Conservation (phyloP, 1,140 invertebrate species). For the Scaptomyza montana region DNA sequence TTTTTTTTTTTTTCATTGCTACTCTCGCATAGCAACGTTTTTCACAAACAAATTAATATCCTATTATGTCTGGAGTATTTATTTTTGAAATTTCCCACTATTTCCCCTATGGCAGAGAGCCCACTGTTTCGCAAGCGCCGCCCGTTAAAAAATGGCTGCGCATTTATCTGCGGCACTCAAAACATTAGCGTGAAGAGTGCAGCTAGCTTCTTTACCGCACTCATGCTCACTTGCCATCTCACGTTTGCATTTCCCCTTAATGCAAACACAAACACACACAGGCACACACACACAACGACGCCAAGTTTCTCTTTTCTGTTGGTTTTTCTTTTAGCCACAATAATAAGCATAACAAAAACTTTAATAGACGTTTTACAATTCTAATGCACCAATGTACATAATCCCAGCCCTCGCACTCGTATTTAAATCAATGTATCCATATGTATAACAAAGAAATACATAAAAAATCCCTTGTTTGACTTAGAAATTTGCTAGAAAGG, state of each 20-base stretch:
- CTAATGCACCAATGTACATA: slow-evolving; percentile 37
- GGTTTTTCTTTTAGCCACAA: slow-evolving; percentile 27
- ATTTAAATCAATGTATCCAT: slow-evolving; percentile 51
- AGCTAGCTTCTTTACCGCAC: slow-evolving; percentile 1
- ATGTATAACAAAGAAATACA: slow-evolving; percentile 55
- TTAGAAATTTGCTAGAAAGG: slow-evolving; percentile 16
- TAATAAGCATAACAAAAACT: slow-evolving; percentile 69
- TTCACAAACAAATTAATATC: not conserved
- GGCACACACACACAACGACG: slow-evolving; percentile 8
- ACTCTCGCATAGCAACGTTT: not conserved
- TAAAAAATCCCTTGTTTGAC: slow-evolving; percentile 38
- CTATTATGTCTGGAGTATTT: slow-evolving; percentile 1
- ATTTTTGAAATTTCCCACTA: slow-evolving; percentile 63
- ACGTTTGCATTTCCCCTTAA: slow-evolving; percentile 7
- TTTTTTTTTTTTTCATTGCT: no score
- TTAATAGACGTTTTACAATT: slow-evolving; percentile 74
- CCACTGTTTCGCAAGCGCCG: slow-evolving; percentile 50
- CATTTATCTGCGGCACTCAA: slow-evolving; percentile 58
- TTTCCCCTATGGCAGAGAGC: slow-evolving; percentile 49
- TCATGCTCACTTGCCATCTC: slow-evolving; percentile 26
- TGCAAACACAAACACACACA: slow-evolving; percentile 5
- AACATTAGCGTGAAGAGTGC: slow-evolving; percentile 31
- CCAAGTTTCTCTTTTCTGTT: slow-evolving; percentile 1
- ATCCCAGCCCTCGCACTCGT: slow-evolving; percentile 47
- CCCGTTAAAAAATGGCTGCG: slow-evolving; percentile 77